Conservation (phyloP, 2,113 vertebrate genomes). For the Misgurnus mizolepis region DNA sequence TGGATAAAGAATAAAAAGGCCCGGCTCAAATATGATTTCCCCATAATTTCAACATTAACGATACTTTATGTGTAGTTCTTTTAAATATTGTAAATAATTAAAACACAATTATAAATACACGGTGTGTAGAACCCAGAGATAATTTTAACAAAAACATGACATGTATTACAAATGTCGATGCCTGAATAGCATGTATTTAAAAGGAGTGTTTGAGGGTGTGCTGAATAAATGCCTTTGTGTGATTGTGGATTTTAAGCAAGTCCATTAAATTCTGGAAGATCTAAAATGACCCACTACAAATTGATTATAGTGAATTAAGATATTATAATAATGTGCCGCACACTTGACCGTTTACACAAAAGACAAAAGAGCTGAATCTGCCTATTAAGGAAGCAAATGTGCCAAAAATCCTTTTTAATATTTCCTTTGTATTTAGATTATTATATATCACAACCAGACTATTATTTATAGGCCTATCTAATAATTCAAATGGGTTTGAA, state of each 20-base stretch:
- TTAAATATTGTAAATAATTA: not conserved
- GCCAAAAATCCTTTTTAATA: not conserved
- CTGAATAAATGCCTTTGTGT: conserved; percentile 18
- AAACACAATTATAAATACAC: not conserved
- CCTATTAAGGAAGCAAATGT: not conserved
- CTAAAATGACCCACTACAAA: conserved; percentile 22
- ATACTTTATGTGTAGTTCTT: not conserved
- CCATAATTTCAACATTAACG: not conserved
- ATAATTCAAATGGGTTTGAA: not conserved
- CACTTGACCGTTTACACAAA: conserved; percentile 10
- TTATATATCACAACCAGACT: not conserved
- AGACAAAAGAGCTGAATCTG: conserved; percentile 11
- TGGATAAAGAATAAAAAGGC: conserved; percentile 2
- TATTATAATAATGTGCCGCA: conserved; percentile 18
- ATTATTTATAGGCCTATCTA: no score
- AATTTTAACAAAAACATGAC: not conserved
- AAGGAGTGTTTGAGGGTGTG: not conserved
- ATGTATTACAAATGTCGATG: not conserved
- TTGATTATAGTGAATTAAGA: conserved; percentile 16
- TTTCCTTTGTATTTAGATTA: not conserved
- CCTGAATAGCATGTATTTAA: not conserved
- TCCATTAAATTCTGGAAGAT: conserved; percentile 23
- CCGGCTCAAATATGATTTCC: not conserved
- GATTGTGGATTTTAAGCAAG: conserved; percentile 17
- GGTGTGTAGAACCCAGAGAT: not conserved